Base-by-base conservation (phyloP, 1,140 invertebrate species). In the Cephus cinctus region DNA sequence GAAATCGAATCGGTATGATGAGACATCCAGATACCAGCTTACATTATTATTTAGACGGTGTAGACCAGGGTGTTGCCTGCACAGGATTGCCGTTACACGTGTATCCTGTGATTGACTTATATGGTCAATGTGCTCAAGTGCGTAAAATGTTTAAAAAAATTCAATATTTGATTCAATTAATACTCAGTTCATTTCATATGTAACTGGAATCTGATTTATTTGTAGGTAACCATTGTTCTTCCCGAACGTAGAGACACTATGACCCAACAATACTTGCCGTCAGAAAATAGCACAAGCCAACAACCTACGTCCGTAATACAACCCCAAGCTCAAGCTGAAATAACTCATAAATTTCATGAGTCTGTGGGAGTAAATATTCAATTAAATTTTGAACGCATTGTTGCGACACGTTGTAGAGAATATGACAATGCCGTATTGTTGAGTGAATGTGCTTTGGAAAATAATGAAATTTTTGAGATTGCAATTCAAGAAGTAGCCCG, bases 101-200 rank as follows among this genome's bases (percentile, higher is more conserved):
- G 43, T 96, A 91, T 77, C 93, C 92, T n/a, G 92, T 97, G 0
- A 87, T 98, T 23, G 94, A 97, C 78, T 79, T 97, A 9, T 96
- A 96, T 68, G 94, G 94, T 4, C 92, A 94, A 67, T 97, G 94
- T 74, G 90, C 91, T 15, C 90, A 96, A 81, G 92, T 96, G 38
- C 77, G 72, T 52, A 74, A 54, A 71, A 66, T 32, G 67, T 66
- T 16, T 65, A 72, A 53, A 65, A 71, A n/a, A 64, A 61, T 4
- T 71, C 65, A 6, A 69, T 73, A 0, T 70, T 72, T 38, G 65
- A 69, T 36, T 66, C 69, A 12, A 40, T n/a, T n/a, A n/a, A n/a
- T n/a, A n/a, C n/a, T n/a, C n/a, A n/a, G n/a, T n/a, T n/a, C n/a
- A n/a, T n/a, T n/a, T n/a, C n/a, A n/a, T n/a, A n/a, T n/a, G n/a